Percentiles rank a stretch among this genome's conserved stretches.
These are phyloP conservation scores for Egretta garzetta DNA, from an alignment of 2,113 vertebrate species.

Conservation along the genomic window DNA sequence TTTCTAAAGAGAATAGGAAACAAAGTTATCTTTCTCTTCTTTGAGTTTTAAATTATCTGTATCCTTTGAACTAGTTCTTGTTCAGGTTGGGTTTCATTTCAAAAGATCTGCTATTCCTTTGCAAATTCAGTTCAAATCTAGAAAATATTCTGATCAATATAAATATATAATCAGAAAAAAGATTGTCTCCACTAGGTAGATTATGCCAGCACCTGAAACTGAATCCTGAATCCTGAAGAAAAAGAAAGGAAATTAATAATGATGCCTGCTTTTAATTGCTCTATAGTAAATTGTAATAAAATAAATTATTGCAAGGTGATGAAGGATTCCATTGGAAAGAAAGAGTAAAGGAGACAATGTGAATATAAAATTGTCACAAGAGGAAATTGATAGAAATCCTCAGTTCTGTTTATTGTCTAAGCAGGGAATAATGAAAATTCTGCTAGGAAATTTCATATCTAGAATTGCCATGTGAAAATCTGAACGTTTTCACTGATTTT, in stretches of 20 bases:
- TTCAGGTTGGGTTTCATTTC: not conserved
- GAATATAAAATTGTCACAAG: not conserved
- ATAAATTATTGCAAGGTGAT: constrained; percentile 7
- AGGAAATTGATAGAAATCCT: not conserved
- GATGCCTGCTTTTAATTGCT: not conserved
- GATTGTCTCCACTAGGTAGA: not conserved
- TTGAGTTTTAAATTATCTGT: not conserved
- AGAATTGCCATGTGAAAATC: not conserved
- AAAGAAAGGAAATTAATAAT: not conserved
- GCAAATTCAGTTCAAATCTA: not conserved
- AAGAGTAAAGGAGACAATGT: not conserved
- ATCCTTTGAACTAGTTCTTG: not conserved
- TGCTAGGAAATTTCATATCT: not conserved
- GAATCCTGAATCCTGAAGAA: not conserved
- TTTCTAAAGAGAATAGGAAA: not conserved
- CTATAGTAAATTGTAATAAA: not conserved
- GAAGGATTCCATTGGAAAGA: constrained; percentile 31
- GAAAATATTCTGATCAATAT: not conserved
- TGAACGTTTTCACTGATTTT: not conserved
- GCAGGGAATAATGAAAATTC: not conserved
- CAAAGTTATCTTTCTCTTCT: not conserved
- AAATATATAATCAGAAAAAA: not conserved
- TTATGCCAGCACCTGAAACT: not conserved
- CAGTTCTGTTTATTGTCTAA: not conserved
- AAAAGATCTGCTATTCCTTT: not conserved